A percentile compares a stretch with the other conserved stretches of the same genome.
Evolutionary conservation across 2,888 invertebrate species (phyloP).

Genomic region (Athripsodes cinereus): DNA sequence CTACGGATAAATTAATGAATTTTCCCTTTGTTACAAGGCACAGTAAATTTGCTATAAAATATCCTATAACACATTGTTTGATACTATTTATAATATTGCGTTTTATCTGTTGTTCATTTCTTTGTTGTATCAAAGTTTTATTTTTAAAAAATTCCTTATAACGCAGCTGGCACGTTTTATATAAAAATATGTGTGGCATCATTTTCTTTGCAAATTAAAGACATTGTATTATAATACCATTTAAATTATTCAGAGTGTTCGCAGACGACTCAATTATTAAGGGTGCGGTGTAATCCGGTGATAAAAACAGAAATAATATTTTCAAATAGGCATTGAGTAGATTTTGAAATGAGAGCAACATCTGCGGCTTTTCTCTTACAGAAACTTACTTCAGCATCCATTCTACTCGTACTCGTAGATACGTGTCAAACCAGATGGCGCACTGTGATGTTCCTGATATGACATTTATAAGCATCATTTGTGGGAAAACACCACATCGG

Average conservation of each 20-base stretch:
- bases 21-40: background rate
- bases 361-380: background rate
- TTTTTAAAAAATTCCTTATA: no score
- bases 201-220: no score
- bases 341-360: background rate
- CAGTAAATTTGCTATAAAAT: background rate
- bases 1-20: background rate
- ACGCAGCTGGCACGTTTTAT: no score
- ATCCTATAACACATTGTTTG: no score
- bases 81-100: no score
- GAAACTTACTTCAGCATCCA: no score
- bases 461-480: slow-evolving; percentile 14
- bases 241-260: background rate
- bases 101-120: no score
- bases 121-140: no score
- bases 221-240: background rate
- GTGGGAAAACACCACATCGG: slow-evolving; percentile 2
- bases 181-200: no score
- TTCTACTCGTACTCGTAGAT: background rate
- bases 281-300: background rate
- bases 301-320: background rate
- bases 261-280: background rate
- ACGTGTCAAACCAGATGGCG: slow-evolving; percentile 15
- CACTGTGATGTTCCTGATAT: slow-evolving; percentile 8
- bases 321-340: slow-evolving; percentile 1